A percentile compares a stretch with the other conserved stretches of the same genome.
Conservation (phyloP, 2,888 invertebrate species). For the Zaprionus lineosus region DNA sequence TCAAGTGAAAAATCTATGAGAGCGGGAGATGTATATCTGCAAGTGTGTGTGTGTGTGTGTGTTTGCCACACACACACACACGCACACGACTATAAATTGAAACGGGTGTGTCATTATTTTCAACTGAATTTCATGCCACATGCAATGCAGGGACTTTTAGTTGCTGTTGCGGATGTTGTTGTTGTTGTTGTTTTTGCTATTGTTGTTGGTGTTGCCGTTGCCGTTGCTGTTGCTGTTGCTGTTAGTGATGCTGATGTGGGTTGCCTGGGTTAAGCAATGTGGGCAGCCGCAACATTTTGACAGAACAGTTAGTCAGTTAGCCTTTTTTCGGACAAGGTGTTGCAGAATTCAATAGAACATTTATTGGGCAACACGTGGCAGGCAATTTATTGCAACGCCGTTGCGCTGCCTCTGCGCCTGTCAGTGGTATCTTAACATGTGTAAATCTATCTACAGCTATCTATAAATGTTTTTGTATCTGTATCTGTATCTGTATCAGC, state of each 20-base stretch:
- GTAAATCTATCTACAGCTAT: constrained; percentile 1
- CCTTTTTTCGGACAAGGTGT: constrained; percentile 66
- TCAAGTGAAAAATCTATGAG: constrained; percentile 61
- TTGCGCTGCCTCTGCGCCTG: constrained; percentile 2
- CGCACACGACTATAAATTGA: constrained; percentile 58
- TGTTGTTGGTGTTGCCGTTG: constrained; percentile 1
- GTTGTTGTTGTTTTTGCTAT: background rate
- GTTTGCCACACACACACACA: constrained; percentile 25
- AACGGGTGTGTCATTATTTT: constrained; percentile 79
- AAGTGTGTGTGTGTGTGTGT: constrained; percentile 18
- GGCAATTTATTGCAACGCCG: constrained; percentile 63
- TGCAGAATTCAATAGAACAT: constrained; percentile 73
- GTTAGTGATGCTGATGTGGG: background rate
- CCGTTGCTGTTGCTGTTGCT: background rate
- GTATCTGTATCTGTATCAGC: constrained; percentile 8
- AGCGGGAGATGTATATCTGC: constrained; percentile 64
- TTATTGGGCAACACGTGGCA: constrained; percentile 69
- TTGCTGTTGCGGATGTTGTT: constrained; percentile 8
- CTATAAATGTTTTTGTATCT: constrained; percentile 14
- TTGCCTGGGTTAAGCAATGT: constrained; percentile 42
- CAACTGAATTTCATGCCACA: constrained; percentile 77
- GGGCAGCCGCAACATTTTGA: constrained; percentile 70
- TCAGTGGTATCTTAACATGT: constrained; percentile 8
- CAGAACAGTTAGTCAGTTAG: constrained; percentile 76
- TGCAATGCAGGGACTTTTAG: constrained; percentile 60